Evolutionary conservation across 30 jellyfish, hydroid and myxozoan genomes (phyloP).

Genomic region (Aurelia sp.): DNA sequence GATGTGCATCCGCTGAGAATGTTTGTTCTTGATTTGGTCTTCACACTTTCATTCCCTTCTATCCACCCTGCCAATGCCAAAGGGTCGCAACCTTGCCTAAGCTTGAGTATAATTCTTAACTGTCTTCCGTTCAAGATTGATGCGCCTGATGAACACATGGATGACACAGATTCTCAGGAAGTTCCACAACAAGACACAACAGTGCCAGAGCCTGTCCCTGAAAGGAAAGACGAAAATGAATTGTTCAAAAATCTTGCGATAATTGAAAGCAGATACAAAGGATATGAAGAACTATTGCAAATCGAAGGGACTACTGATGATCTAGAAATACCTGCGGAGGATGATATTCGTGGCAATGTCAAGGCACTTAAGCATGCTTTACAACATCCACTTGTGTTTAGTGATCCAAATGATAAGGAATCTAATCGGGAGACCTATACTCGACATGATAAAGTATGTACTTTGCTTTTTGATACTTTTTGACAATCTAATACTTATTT

Average conservation of each 20-base stretch:
- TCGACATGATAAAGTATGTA: conserved; percentile 29
- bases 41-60: too few species aligned
- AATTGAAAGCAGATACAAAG: not conserved
- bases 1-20: too few species aligned
- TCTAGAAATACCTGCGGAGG: conserved; percentile 44
- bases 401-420: conserved; percentile 11
- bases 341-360: conserved; percentile 29
- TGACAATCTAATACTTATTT: not conserved
- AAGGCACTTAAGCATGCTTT: conserved; percentile 57
- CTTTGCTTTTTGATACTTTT: not conserved
- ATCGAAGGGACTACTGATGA: conserved; percentile 25
- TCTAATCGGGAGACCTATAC: conserved; percentile 4
- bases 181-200: not conserved
- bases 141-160: too few species aligned
- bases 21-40: too few species aligned
- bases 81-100: too few species aligned
- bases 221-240: not conserved
- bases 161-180: too few species aligned
- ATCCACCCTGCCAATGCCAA: too few species aligned
- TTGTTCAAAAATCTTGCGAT: not conserved
- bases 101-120: too few species aligned
- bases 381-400: conserved; percentile 47
- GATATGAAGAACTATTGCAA: conserved; percentile 23
- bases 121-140: too few species aligned
- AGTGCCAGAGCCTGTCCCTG: not conserved